Evolutionary conservation across 30 jellyfish, hydroid and myxozoan species (phyloP), one percentile per base, ranked within the genome.

Genomic region (Chrysaora quinquecirrha): DNA sequence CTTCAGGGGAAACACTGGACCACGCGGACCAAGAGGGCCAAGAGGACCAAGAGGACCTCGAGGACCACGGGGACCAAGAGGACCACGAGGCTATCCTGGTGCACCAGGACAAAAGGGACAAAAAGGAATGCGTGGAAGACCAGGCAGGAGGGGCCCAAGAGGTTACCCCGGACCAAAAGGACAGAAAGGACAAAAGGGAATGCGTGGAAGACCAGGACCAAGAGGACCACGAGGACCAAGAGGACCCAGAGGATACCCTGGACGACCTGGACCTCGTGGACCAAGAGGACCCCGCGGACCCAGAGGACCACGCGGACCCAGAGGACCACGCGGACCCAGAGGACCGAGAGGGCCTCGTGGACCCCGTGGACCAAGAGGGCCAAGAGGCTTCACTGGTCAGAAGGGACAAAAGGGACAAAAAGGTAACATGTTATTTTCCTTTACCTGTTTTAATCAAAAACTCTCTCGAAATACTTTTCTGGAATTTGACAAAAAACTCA

Each of bases 241-340:
- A 28, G 89, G 90, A 43, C 70, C 73, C 24, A 29, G 81, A 30
- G 90, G 90, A 75, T 76, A 49, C 61, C 25, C 38, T 82, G 90
- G 69, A 9, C 48, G 83, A 25, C 78, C 25, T 23, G 66, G 88
- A 64, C 77, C 77, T n/a, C 30, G 71, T n/a, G 87, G 87, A 56
- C n/a, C 49, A 2, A 32, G 49, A 19, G 87, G 87, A 16, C 87
- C 76, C 0, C 32, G 87, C 1, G 75, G 87, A 49, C 65, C 18
- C 67, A 49, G 87, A 73, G 27, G 88, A 38, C 54, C 54, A 38
- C 6, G 14, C n/a, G n/a, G n/a, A n/a, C n/a, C n/a, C n/a, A n/a
- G n/a, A n/a, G 89, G 89, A 78, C 89, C 89, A 16, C 70, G 73
- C 3, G 89, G 89, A 20, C 80, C 82, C 10, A 71, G 89, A 19